phyloP scores from a whole-genome alignment of 2,113 vertebrate species.

The Saguinus imperator region DNA sequence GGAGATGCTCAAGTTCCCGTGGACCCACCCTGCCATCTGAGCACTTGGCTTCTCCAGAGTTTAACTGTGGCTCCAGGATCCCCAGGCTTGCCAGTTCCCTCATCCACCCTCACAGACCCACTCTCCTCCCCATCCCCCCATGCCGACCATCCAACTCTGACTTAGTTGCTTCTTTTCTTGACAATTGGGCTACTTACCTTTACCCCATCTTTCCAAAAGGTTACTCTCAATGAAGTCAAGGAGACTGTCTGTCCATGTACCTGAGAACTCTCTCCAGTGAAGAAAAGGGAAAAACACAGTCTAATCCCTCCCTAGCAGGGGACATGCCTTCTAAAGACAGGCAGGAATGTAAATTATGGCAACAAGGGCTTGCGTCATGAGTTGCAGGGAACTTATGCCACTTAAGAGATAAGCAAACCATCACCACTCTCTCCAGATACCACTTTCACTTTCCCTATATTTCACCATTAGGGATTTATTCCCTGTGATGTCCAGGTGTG shows the following conservation, averaged over 20 bases:
- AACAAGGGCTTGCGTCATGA: neutral
- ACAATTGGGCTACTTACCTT: neutral
- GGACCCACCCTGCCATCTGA: neutral
- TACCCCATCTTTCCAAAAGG: neutral
- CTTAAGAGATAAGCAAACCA: neutral
- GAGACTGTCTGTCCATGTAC: neutral
- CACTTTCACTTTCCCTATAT: neutral
- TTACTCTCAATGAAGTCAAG: neutral
- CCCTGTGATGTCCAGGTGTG: neutral
- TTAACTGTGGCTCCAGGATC: too few relatives aligned
- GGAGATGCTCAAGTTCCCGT: fast-evolving
- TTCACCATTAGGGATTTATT: neutral
- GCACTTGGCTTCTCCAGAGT: neutral
- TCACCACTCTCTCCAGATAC: neutral
- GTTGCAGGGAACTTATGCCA: neutral
- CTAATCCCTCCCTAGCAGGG: neutral
- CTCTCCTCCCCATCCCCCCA: neutral
- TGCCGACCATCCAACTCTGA: neutral
- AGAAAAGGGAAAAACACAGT: neutral
- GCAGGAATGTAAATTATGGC: neutral
- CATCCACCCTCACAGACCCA: neutral
- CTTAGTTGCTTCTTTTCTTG: neutral
- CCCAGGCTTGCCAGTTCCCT: neutral
- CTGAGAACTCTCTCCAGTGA: neutral
- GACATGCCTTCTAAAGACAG: neutral